These are phyloP conservation scores for Glyptemys insculpta DNA, from an alignment of 2,797 vertebrate genomes.

Conservation along the genomic window DNA sequence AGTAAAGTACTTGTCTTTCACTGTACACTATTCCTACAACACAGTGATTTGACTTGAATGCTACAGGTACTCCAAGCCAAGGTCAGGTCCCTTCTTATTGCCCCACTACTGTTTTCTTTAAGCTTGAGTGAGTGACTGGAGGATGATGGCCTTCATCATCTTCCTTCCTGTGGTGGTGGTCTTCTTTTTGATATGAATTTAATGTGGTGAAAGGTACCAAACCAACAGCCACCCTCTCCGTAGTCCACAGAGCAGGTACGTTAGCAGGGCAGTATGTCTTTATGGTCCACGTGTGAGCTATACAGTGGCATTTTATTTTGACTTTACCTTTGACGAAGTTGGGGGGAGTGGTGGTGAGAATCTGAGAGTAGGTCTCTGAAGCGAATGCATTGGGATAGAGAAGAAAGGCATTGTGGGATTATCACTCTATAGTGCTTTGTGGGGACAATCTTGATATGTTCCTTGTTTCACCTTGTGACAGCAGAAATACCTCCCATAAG, in stretches of 20 bases:
- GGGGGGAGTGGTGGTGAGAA: not conserved
- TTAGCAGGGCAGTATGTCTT: not conserved
- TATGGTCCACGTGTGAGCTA: not conserved
- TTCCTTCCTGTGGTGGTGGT: not conserved
- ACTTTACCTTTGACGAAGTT: not conserved
- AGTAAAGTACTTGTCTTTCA: not conserved
- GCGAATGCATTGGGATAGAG: not conserved
- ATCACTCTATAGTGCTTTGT: not conserved
- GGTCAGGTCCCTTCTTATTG: not conserved
- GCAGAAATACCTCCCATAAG: not conserved
- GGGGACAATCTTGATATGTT: not conserved
- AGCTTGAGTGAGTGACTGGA: not conserved
- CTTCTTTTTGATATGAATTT: not conserved
- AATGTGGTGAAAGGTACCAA: not conserved
- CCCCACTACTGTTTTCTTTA: not conserved
- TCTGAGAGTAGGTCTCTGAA: not conserved
- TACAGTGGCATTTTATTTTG: not conserved
- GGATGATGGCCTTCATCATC: not conserved
- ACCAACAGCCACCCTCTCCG: not conserved
- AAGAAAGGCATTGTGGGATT: not conserved
- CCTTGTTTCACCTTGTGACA: not conserved
- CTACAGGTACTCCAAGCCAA: not conserved
- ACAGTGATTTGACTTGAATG: not conserved
- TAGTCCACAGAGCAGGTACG: not conserved
- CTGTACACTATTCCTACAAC: not conserved